Base-by-base conservation (phyloP, 1,140 invertebrate species). In the Brachionus angularis region DNA sequence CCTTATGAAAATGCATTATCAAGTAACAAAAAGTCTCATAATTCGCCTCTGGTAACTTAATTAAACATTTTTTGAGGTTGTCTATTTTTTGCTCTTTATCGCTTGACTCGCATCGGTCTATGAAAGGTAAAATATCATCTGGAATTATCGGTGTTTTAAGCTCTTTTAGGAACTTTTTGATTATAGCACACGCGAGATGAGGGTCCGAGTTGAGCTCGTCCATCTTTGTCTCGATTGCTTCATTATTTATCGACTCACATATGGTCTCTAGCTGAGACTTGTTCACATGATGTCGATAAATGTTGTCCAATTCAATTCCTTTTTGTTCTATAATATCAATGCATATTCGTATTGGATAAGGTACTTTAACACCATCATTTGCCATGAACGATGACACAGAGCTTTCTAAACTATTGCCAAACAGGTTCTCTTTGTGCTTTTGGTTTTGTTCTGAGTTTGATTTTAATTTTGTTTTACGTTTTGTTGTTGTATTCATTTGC, bases 91-190 rank as follows among this genome's bases (percentile, higher is more conserved):
- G 62, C 3, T 67, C 42, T n/a, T 33, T 29, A 42, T 67, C 62
- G 23, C 25, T 47, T 14, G 47, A 47, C 14, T 67, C 62, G 29
- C 62, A 67, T 34, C 47, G 46, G 31, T 67, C 62, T 27, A 67
- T 67, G 12, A 67, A 27, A 21, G n/a, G 29, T 21, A 67, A 46
- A 34, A 5, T 49, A 47, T 67, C 62, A 46, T 67, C 62, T 46
- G 62, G 62, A 8, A 67, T n/a, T 14, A 67, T 33, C 12, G 62
- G 42, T n/a, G 62, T 47, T 31, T 67, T 67, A 12, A 67, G 23
- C n/a, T 67, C 62, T 34, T 50, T 67, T 10, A 67, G 42, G 18
- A 67, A 67, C 25, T 67, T 67, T 46, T 67, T 67, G 21, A 67
- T 67, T 12, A 67, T n/a, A 31, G 62, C 62, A 67, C 62, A 67